A percentile compares a stretch with the other conserved stretches of the same genome.
phyloP scores from a whole-genome alignment of 2,797 vertebrate species.

The Phoeniculus purpureus region DNA sequence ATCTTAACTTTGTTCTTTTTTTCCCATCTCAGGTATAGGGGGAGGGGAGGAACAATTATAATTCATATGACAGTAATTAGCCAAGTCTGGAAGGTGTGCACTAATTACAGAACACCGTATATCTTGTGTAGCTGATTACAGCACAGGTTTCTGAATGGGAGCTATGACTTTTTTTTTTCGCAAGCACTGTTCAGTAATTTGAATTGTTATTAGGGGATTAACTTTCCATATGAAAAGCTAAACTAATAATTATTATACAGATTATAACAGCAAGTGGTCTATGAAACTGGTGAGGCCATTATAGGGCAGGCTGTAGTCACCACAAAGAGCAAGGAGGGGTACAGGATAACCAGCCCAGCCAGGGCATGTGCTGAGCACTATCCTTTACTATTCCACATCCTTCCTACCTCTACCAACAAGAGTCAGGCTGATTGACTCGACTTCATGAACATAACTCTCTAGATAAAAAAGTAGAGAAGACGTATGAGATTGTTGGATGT shows the following conservation, averaged over 20 bases:
- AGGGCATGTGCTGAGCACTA: neutral
- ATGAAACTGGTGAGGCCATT: constrained; percentile 14
- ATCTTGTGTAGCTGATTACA: constrained; percentile 67
- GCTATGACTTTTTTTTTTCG: constrained; percentile 46
- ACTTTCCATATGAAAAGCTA: constrained; percentile 59
- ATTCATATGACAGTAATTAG: constrained; percentile 79
- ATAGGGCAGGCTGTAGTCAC: neutral
- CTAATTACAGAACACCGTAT: constrained; percentile 75
- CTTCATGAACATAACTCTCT: accelerated
- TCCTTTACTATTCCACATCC: neutral
- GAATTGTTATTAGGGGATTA: constrained; percentile 71
- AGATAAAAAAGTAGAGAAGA: neutral
- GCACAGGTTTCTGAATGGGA: constrained; percentile 56
- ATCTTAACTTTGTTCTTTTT: constrained; percentile 10
- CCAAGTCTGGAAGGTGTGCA: constrained; percentile 74
- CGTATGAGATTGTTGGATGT: neutral
- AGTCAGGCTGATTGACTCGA: neutral
- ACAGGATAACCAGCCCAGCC: neutral
- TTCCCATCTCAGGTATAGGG: constrained; percentile 7
- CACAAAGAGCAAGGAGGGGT: neutral
- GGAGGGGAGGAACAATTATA: constrained; percentile 63
- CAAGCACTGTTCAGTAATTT: constrained; percentile 51
- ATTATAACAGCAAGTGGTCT: constrained; percentile 54
- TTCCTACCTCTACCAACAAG: accelerated
- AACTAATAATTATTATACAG: constrained; percentile 61